Conservation (phyloP, 2,113 vertebrate species). For the Meriones unguiculatus region DNA sequence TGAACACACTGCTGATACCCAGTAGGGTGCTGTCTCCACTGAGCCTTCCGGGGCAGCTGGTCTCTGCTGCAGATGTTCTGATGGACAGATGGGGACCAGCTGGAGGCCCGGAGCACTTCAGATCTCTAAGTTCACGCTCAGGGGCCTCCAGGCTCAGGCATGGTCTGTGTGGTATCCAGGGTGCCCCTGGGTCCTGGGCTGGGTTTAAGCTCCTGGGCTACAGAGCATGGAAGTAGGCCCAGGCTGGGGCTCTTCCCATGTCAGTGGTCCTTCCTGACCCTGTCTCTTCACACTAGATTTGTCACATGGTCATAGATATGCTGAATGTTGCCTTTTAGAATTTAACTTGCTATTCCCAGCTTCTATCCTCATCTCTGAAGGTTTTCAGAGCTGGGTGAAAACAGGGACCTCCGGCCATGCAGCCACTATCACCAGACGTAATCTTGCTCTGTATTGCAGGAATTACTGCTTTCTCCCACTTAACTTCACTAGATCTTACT, state of each 20-base stretch:
- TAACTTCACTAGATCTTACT: neutral
- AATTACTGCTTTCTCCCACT: neutral
- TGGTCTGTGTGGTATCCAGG: neutral
- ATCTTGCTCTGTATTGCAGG: neutral
- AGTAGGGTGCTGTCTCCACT: fast-evolving
- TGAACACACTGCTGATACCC: too few relatives aligned
- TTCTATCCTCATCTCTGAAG: neutral
- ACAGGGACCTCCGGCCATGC: fast-evolving
- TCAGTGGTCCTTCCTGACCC: neutral
- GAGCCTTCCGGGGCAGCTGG: fast-evolving
- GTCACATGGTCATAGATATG: neutral
- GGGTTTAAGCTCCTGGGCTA: neutral
- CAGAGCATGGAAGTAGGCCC: fast-evolving
- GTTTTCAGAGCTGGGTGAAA: neutral
- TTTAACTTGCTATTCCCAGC: neutral
- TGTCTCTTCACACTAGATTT: neutral
- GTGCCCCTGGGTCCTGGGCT: neutral
- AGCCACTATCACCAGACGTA: too few relatives aligned
- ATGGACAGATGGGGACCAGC: fast-evolving
- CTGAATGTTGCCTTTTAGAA: neutral
- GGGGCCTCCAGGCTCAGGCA: neutral
- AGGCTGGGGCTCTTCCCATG: neutral
- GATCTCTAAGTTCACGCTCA: neutral
- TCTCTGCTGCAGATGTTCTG: neutral
- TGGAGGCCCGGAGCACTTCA: neutral